These are phyloP conservation scores for Drosophila orena DNA, from an alignment of 1,140 invertebrate species.

Conservation along the genomic window DNA sequence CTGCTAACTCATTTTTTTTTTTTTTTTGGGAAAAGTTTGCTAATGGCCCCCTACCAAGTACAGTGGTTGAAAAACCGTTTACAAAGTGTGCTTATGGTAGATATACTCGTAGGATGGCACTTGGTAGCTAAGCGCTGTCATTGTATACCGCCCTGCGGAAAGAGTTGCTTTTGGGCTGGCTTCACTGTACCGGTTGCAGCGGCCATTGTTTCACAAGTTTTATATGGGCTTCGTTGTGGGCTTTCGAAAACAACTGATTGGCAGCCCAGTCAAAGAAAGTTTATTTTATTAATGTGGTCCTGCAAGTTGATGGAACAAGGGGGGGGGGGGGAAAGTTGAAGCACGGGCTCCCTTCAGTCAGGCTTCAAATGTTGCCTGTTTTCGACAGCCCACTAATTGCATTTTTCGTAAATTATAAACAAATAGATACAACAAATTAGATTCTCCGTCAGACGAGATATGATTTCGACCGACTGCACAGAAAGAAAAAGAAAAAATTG, in stretches of 20 bases:
- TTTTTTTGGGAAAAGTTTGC: slow-evolving; percentile 61
- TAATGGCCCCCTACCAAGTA: slow-evolving; percentile 52
- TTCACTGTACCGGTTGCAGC: slow-evolving; percentile 22
- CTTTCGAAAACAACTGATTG: slow-evolving; percentile 63
- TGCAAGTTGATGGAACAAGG: background rate
- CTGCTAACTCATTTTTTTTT: slow-evolving; percentile 33
- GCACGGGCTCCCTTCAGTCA: slow-evolving; percentile 13
- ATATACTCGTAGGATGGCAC: slow-evolving; percentile 6
- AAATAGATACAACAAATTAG: slow-evolving; percentile 34
- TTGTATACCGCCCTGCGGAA: background rate
- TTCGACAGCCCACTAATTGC: slow-evolving; percentile 75
- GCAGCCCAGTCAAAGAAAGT: slow-evolving; percentile 68
- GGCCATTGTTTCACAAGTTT: slow-evolving; percentile 61
- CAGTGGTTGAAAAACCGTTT: slow-evolving; percentile 49
- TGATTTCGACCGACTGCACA: background rate
- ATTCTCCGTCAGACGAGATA: background rate
- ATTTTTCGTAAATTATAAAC: slow-evolving; percentile 73
- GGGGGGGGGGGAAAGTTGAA: too few relatives aligned
- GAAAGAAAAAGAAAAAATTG: background rate
- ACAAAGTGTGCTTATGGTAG: slow-evolving; percentile 10
- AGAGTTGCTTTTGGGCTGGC: slow-evolving; percentile 6
- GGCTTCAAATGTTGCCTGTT: slow-evolving; percentile 58
- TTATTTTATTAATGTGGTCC: slow-evolving; percentile 68
- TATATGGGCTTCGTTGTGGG: slow-evolving; percentile 76
- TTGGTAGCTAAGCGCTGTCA: slow-evolving; percentile 11